Percentiles rank a stretch among this genome's conserved stretches.
Evolutionary conservation across 2,888 invertebrate genomes (phyloP).

Genomic region (Andrena minutula): DNA sequence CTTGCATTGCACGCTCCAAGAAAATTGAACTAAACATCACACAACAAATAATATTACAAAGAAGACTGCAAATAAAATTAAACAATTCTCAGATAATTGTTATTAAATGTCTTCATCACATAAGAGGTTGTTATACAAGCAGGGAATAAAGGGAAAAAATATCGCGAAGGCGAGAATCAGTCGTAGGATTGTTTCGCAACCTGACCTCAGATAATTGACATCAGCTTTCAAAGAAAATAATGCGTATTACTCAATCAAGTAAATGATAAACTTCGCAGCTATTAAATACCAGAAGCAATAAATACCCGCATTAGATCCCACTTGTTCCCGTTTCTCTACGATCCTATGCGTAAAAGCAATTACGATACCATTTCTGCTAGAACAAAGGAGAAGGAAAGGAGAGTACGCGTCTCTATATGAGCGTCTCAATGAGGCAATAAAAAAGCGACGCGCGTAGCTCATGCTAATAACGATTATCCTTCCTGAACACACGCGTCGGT

Average conservation of each 20-base stretch:
- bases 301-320: not conserved
- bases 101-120: too few relatives aligned
- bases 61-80: too few relatives aligned
- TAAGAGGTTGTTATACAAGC: too few relatives aligned
- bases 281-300: not conserved
- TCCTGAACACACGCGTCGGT: constrained; percentile 65
- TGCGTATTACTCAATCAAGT: not conserved
- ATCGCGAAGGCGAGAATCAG: too few relatives aligned
- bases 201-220: too few relatives aligned
- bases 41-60: too few relatives aligned
- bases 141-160: too few relatives aligned
- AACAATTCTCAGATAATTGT: too few relatives aligned
- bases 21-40: not conserved
- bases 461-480: constrained; percentile 69
- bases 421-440: constrained; percentile 75
- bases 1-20: not conserved
- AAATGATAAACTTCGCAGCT: not conserved
- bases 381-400: constrained; percentile 80
- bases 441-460: constrained; percentile 70
- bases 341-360: constrained; percentile 19
- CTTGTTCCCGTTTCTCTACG: not conserved
- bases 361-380: constrained; percentile 20
- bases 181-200: too few relatives aligned
- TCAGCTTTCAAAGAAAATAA: too few relatives aligned
- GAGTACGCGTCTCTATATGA: constrained; percentile 75